These are phyloP conservation scores for Pungitius pungitius DNA, from an alignment of 2,113 vertebrate genomes.

Conservation along the genomic window DNA sequence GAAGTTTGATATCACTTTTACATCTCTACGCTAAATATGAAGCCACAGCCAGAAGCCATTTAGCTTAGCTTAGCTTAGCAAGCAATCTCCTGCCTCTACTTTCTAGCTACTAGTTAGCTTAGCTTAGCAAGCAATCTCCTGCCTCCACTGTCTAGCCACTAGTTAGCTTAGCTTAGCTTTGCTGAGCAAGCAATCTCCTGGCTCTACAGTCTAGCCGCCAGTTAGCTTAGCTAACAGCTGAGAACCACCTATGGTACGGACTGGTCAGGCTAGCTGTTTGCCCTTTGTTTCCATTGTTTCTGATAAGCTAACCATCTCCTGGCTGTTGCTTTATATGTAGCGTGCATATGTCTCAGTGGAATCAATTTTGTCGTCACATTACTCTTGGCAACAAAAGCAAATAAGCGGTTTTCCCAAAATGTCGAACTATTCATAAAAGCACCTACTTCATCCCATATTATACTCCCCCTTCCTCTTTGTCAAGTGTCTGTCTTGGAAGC, in stretches of 20 bases:
- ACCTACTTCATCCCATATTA: slow-evolving; percentile 23
- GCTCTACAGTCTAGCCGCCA: neutral
- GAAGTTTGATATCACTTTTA: neutral
- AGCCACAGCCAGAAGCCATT: neutral
- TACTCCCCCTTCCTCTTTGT: slow-evolving; percentile 24
- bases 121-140: neutral
- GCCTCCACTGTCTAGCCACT: neutral
- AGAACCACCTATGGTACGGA: neutral
- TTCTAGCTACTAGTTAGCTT: no score
- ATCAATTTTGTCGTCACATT: neutral
- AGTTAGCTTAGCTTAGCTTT: no score
- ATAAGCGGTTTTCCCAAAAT: slow-evolving; percentile 25
- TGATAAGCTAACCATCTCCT: neutral
- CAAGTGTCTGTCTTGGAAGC: slow-evolving; percentile 61
- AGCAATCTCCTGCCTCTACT: neutral
- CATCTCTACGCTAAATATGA: neutral
- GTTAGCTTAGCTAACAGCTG: neutral
- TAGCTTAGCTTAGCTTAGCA: neutral
- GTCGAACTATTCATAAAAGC: slow-evolving; percentile 34
- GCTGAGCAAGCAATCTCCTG: neutral
- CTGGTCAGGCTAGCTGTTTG: neutral
- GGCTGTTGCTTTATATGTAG: neutral
- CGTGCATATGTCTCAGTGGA: neutral
- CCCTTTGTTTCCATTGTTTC: neutral
- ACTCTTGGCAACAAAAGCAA: neutral